Conservation (phyloP, 2,797 vertebrate genomes). For the Squalus acanthias region DNA sequence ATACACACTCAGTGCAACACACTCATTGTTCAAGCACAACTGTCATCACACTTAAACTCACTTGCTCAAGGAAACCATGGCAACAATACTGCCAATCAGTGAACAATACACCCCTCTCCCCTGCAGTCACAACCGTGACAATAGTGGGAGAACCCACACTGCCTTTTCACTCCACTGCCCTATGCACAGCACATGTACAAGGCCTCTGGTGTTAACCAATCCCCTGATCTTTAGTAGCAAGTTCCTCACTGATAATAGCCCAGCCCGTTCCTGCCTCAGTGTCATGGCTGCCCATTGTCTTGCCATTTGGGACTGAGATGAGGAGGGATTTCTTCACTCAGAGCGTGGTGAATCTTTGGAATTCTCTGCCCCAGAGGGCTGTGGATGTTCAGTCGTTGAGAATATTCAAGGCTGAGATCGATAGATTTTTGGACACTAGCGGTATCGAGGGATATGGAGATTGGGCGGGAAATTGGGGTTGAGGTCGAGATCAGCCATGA, state of each 20-base stretch:
- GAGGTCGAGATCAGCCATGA: too few relatives aligned
- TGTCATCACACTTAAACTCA: background rate
- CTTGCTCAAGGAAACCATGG: background rate
- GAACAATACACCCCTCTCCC: background rate
- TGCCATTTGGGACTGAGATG: too few relatives aligned
- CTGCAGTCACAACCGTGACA: background rate
- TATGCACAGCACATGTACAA: background rate
- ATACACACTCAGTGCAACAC: background rate
- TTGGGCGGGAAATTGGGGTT: too few relatives aligned
- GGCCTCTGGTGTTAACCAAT: background rate
- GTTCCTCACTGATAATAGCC: background rate
- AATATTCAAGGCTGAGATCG: too few relatives aligned
- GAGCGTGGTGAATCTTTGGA: too few relatives aligned
- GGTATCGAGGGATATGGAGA: too few relatives aligned
- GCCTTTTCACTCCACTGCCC: background rate
- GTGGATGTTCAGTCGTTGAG: too few relatives aligned
- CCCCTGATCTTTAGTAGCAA: background rate
- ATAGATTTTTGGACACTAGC: too few relatives aligned
- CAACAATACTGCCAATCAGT: background rate
- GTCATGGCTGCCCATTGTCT: too few relatives aligned
- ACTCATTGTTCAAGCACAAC: background rate
- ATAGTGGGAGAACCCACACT: background rate
- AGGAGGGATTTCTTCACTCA: too few relatives aligned
- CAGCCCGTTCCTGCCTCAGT: background rate
- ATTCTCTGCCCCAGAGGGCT: too few relatives aligned